Conservation (phyloP, 2,888 invertebrate genomes). For the Hydriomena furcata region DNA sequence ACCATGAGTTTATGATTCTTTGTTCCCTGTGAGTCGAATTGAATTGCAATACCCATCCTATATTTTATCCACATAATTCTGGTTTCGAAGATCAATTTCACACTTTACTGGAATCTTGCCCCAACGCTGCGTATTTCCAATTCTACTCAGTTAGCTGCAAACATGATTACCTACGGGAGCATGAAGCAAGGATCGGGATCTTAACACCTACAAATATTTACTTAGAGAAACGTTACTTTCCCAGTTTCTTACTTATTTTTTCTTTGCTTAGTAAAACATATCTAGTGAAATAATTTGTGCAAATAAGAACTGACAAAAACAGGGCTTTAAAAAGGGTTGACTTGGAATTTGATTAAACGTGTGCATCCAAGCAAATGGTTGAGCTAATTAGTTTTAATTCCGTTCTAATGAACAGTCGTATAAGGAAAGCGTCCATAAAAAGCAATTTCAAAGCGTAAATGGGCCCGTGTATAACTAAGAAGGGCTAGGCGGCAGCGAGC, state of each 20-base stretch:
- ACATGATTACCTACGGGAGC: constrained; percentile 42
- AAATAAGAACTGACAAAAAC: constrained; percentile 11
- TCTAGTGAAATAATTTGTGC: constrained; percentile 9
- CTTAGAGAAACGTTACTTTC: constrained; percentile 29
- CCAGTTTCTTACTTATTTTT: constrained; percentile 16
- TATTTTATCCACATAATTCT: constrained; percentile 13
- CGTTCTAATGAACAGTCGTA: constrained; percentile 39
- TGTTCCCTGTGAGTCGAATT: no score
- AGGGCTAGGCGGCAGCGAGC: constrained; percentile 34
- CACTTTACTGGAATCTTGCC: constrained; percentile 44
- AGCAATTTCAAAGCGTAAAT: constrained; percentile 47
- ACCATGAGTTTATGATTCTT: no score
- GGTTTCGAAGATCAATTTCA: constrained; percentile 51
- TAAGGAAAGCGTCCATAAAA: constrained; percentile 46
- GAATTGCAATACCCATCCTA: no score
- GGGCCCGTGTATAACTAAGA: constrained; percentile 41
- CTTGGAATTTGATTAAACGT: constrained; percentile 22
- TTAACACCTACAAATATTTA: constrained; percentile 37
- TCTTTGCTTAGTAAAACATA: constrained; percentile 16
- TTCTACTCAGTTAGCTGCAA: constrained; percentile 43
- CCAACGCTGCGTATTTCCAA: constrained; percentile 46
- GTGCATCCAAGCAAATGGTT: constrained; percentile 23
- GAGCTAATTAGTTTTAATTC: constrained; percentile 40
- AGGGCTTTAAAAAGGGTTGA: constrained; percentile 7
- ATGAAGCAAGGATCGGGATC: constrained; percentile 36